phyloP scores from a whole-genome alignment of 2,888 invertebrate species.

The Hoplodrina blanda region DNA sequence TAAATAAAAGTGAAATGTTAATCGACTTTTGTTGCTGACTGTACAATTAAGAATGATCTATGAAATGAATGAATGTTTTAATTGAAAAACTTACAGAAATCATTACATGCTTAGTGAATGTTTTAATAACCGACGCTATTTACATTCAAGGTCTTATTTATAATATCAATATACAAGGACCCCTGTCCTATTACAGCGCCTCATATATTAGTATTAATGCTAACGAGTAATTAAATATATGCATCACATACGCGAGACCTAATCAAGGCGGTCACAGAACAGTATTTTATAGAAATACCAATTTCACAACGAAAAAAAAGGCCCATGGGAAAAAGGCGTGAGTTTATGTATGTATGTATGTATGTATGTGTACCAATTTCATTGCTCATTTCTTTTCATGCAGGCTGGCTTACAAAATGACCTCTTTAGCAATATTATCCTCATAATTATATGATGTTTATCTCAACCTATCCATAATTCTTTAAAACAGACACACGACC shows the following conservation, averaged over 20 bases:
- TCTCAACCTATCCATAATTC: background rate
- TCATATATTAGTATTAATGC: conserved; percentile 36
- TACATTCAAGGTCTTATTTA: conserved; percentile 9
- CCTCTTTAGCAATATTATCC: too few species aligned
- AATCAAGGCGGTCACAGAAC: conserved; percentile 44
- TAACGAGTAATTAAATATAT: conserved; percentile 47
- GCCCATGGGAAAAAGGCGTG: too few species aligned
- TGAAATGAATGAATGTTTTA: too few species aligned
- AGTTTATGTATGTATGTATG: too few species aligned
- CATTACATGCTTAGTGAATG: background rate
- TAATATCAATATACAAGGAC: conserved; percentile 29
- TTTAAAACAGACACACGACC: background rate
- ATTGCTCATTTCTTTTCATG: too few species aligned
- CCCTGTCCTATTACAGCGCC: conserved; percentile 14
- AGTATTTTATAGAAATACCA: background rate
- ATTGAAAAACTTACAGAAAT: background rate
- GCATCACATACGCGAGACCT: conserved; percentile 32
- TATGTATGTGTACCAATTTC: too few species aligned
- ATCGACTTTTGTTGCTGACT: too few species aligned
- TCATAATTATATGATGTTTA: background rate
- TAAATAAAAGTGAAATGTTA: too few species aligned
- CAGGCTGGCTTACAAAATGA: too few species aligned
- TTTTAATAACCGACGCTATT: conserved; percentile 21
- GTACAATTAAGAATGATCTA: too few species aligned
- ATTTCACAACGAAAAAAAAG: too few species aligned